These are phyloP conservation scores for Triplophysa rosa DNA, from an alignment of 2,113 vertebrate species.

Conservation along the genomic window DNA sequence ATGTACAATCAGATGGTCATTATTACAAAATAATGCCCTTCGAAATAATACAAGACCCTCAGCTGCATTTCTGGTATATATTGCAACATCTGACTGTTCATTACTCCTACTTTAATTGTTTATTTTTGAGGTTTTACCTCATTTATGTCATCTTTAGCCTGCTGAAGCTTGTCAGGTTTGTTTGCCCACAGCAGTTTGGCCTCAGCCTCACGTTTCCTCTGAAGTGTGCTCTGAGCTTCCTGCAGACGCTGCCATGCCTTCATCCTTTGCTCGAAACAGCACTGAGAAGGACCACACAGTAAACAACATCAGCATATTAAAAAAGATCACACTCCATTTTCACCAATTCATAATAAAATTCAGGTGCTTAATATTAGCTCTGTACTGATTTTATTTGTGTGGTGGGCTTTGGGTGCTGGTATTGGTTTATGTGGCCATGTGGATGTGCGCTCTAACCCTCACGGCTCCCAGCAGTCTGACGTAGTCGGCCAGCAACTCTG, in stretches of 20 bases:
- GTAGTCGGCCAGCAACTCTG: conserved; percentile 90
- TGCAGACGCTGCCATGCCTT: conserved; percentile 96
- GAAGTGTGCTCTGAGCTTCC: conserved; percentile 87
- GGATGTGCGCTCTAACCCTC: conserved; percentile 58
- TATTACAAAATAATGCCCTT: too few species aligned
- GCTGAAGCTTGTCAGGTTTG: conserved; percentile 94
- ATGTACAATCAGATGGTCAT: too few species aligned
- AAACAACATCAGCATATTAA: not conserved
- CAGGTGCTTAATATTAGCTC: too few species aligned
- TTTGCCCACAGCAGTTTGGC: conserved; percentile 95
- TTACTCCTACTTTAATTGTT: not conserved
- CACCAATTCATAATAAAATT: too few species aligned
- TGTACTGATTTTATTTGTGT: not conserved
- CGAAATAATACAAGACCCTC: too few species aligned
- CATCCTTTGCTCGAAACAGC: conserved; percentile 92
- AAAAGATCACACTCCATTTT: too few species aligned
- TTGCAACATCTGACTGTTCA: not conserved
- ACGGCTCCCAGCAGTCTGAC: conserved; percentile 87
- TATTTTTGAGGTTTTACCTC: conserved; percentile 76
- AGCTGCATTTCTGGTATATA: too few species aligned
- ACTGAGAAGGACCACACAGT: conserved; percentile 11
- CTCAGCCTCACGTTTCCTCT: conserved; percentile 94
- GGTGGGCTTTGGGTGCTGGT: not conserved
- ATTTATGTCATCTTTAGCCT: conserved; percentile 91
- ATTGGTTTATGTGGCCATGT: not conserved